Evolutionary conservation across 2,797 vertebrate genomes (phyloP).

Genomic region (Lacerta bilineata): DNA sequence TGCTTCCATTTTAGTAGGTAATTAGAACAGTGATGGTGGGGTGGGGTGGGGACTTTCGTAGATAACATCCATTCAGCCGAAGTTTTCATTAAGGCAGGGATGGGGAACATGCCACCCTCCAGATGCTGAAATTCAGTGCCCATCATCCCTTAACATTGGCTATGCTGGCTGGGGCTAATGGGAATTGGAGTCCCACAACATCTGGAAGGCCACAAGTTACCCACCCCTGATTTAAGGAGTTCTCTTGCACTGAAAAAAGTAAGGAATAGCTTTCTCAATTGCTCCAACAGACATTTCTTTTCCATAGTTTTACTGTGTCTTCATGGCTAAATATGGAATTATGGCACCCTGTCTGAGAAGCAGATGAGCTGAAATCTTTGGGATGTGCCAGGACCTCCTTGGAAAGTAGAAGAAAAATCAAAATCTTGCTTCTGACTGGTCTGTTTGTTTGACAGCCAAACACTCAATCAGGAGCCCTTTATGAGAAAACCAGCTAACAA

Average conservation of each 20-base stretch:
- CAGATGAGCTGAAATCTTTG: slow-evolving; percentile 21
- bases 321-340: slow-evolving; percentile 38
- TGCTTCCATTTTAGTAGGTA: slow-evolving; percentile 49
- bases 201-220: too few species aligned
- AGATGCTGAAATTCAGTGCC: too few species aligned
- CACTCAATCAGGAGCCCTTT: slow-evolving; percentile 51
- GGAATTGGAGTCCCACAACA: too few species aligned
- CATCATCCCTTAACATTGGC: too few species aligned
- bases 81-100: background rate
- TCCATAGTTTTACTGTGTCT: slow-evolving; percentile 30
- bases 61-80: slow-evolving; percentile 28
- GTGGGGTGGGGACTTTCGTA: slow-evolving; percentile 44
- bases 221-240: background rate
- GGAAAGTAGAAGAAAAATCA: slow-evolving; percentile 31
- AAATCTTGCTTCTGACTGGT: slow-evolving; percentile 49
- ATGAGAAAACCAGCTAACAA: slow-evolving; percentile 46
- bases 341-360: slow-evolving; percentile 25
- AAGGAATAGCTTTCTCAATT: slow-evolving; percentile 25
- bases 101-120: too few species aligned
- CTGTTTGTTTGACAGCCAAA: slow-evolving; percentile 29
- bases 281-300: slow-evolving; percentile 39
- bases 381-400: slow-evolving; percentile 40
- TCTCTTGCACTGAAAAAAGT: slow-evolving; percentile 23
- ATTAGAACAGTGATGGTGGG: slow-evolving; percentile 12
- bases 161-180: too few species aligned